Evolutionary conservation across 2,888 invertebrate genomes (phyloP), one percentile per base, ranked within the genome.

Genomic region (Conus canariensis): DNA sequence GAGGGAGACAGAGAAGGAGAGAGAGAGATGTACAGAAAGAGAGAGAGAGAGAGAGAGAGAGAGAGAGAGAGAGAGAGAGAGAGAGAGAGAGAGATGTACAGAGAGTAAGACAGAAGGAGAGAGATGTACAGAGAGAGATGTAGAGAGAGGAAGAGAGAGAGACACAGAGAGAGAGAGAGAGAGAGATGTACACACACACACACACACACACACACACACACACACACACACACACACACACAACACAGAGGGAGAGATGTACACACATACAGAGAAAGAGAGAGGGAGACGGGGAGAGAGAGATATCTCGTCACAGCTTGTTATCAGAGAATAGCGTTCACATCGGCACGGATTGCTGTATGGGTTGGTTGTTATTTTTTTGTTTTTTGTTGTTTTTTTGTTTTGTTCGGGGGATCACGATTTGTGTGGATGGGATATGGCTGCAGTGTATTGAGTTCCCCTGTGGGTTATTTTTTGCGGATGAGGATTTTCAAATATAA

Each of bases 141-240:
- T 30, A 45, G 45, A 64, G 60, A 16, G 60, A 64, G 60, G 7
- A 7, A 64, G 60, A 22, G 22, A 74, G 70, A 74, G 19, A 74
- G 3, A 74, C 0, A 4, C 0, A 74, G 22, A 74, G 8, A 74
- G 70, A 74, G 45, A 45, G 4, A 45, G 45, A 45, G 45, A 45
- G 45, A 45, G 45, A 45, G 45, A 2, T 45, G 45, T 45, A 74
- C 14, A 74, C 70, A 74, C 70, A 74, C 70, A 74, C 70, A 74
- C 16, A 30, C 77, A 77, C 77, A 77, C 77, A 77, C 77, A 77
- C 30, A 77, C 77, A 77, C 77, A 30, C 25, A 77, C 77, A 77
- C 77, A 77, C 77, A 77, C 77, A 30, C 77, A 77, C 77, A 30
- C 25, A 77, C 77, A 77, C 77, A 77, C 77, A 77, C 77, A 77